phyloP scores from a whole-genome alignment of 2,888 invertebrate genomes.

The Drosophila antonietae region DNA sequence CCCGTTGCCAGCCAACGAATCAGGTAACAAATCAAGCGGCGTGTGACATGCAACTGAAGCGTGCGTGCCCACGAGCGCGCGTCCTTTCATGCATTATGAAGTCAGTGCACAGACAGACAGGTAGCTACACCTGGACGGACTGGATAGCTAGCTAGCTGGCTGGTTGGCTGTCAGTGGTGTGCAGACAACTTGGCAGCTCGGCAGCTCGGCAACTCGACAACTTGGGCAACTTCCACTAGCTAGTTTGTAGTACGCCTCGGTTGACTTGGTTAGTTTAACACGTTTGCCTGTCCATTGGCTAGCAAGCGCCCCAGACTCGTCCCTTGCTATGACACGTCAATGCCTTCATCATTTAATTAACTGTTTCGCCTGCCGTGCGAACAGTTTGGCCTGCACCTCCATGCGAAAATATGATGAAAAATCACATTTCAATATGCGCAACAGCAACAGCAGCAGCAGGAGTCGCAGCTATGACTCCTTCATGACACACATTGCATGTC shows the following conservation, averaged over 20 bases:
- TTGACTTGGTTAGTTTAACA: constrained; percentile 38
- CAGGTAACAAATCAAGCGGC: constrained; percentile 78
- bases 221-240: constrained; percentile 27
- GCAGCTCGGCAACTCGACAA: constrained; percentile 3
- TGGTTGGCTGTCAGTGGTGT: constrained; percentile 8
- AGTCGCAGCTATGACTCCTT: constrained; percentile 21
- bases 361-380: constrained; percentile 64
- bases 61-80: constrained; percentile 63
- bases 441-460: constrained; percentile 6
- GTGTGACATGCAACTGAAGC: constrained; percentile 78
- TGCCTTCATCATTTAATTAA: constrained; percentile 81
- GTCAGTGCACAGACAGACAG: constrained; percentile 34
- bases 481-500: constrained; percentile 63
- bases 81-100: constrained; percentile 57
- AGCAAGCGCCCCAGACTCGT: constrained; percentile 12
- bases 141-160: background rate
- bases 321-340: constrained; percentile 64
- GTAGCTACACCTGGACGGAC: constrained; percentile 9
- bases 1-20: constrained; percentile 64
- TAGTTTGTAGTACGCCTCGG: constrained; percentile 38
- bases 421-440: constrained; percentile 60
- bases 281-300: constrained; percentile 14
- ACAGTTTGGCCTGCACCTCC: constrained; percentile 5
- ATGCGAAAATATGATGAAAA: constrained; percentile 61
- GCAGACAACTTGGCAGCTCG: constrained; percentile 15